These are phyloP conservation scores for Caenorhabditis inopinata DNA, from an alignment of 1,140 invertebrate genomes.

Conservation along the genomic window DNA sequence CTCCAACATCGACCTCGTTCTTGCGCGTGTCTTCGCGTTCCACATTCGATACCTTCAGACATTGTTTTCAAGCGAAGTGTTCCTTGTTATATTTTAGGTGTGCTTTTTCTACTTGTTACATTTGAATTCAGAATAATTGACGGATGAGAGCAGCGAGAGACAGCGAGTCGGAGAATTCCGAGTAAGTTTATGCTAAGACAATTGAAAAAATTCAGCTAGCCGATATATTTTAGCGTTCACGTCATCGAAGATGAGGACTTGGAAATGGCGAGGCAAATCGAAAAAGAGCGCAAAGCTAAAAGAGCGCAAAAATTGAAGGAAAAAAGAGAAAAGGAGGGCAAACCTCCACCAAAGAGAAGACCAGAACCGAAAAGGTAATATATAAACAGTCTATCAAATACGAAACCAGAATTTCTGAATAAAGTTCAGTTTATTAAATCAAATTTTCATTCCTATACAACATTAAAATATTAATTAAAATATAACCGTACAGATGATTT, in stretches of 20 bases:
- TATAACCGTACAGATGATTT: no score
- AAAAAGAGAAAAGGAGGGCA: slow-evolving; percentile 24
- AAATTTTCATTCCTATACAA: no score
- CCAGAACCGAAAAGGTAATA: neutral
- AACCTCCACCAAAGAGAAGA: neutral
- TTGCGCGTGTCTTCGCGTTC: neutral
- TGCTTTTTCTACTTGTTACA: no score
- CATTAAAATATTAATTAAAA: no score
- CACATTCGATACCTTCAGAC: no score
- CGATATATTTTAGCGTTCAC: neutral
- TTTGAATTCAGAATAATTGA: no score
- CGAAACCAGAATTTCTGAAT: no score
- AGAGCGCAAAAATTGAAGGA: neutral
- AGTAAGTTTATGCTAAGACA: neutral
- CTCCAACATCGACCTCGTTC: neutral
- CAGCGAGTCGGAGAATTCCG: neutral
- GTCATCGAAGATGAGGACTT: slow-evolving; percentile 41
- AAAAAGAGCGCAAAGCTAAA: slow-evolving; percentile 30
- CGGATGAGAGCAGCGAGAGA: neutral
- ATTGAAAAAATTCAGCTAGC: neutral
- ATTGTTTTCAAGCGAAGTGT: no score
- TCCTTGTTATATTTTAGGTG: no score
- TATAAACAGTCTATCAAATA: neutral
- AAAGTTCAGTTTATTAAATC: no score
- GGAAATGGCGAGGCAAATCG: neutral